Evolutionary conservation across 2,113 vertebrate species (phyloP), one percentile per base, ranked within the genome.

Genomic region (Hippolais icterina): DNA sequence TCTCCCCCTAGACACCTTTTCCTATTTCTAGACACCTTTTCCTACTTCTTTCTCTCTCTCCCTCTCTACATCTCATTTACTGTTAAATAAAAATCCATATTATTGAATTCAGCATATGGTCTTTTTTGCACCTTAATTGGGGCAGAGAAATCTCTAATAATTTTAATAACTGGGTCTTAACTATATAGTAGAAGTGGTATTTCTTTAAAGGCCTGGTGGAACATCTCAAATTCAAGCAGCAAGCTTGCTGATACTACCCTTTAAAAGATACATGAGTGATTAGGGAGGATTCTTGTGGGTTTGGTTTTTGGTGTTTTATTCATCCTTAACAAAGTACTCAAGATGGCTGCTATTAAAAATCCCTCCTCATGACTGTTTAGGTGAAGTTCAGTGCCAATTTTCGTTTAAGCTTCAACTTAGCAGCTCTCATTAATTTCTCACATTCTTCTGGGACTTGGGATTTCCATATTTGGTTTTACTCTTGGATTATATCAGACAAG

Each of bases 401-500:
- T 95, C 89, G 4, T 87, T 93, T 94, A 61, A 93, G 42, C 21
- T 74, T 94, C 80, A 92, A 27, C 33, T 89, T 90, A 95, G 60
- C 80, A 94, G 72, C 52, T 93, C 83, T 89, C 60, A 75, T 94
- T 90, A 97, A 90, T 90, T 90, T 96, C 76, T 92, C 81, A 63
- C 52, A 70, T 89, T 90, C 64, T 94, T 92, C 42, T 92, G 64
- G 46, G 44, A 61, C 60, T 89, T 79, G 78, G 56, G 60, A 93
- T 89, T 95, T 94, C 95, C 91, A 90, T 95, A 96, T 95, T 96
- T 94, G 93, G 93, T 93, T 95, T 94, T 86, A 68, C 47, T 78
- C 60, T 93, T 92, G 93, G 79, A 84, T 92, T 92, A 84, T 95
- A 85, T 91, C 86, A 95, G 72, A 87, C 74, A 93, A 90, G 80